Evolutionary conservation across 2,797 vertebrate species (phyloP).

Genomic region (Sebastiscus tertius): DNA sequence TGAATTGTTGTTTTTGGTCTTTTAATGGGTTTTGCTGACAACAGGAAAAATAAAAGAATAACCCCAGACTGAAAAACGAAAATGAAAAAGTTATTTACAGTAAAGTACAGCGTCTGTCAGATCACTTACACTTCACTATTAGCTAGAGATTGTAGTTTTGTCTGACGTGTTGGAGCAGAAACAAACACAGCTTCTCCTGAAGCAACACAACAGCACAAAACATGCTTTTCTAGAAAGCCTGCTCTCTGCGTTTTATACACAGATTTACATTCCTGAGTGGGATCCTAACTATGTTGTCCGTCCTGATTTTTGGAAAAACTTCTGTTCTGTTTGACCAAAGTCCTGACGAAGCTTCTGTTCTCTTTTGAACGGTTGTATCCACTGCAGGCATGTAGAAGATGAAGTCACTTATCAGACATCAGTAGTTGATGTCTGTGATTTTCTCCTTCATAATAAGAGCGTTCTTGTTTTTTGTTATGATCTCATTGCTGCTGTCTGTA

Average conservation of each 20-base stretch:
- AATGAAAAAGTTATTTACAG: neutral
- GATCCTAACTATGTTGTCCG: neutral
- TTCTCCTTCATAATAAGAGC: neutral
- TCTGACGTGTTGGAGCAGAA: neutral
- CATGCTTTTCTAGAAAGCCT: neutral
- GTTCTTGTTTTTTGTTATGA: neutral
- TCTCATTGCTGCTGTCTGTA: neutral
- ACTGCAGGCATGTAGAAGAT: neutral
- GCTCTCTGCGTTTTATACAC: neutral
- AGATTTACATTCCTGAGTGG: neutral
- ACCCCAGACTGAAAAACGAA: neutral
- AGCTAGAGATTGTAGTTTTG: neutral
- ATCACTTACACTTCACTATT: neutral
- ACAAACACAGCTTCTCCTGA: neutral
- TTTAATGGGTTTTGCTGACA: neutral
- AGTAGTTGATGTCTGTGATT: neutral
- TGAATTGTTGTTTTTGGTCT: neutral
- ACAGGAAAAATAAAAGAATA: neutral
- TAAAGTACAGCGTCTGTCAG: neutral
- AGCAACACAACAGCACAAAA: neutral
- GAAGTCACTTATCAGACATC: neutral
- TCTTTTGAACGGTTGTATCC: neutral
- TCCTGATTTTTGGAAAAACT: neutral
- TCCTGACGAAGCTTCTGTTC: neutral
- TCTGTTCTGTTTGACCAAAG: neutral